phyloP scores from a whole-genome alignment of 2,113 vertebrate genomes.

The Rhynchomys soricoides region DNA sequence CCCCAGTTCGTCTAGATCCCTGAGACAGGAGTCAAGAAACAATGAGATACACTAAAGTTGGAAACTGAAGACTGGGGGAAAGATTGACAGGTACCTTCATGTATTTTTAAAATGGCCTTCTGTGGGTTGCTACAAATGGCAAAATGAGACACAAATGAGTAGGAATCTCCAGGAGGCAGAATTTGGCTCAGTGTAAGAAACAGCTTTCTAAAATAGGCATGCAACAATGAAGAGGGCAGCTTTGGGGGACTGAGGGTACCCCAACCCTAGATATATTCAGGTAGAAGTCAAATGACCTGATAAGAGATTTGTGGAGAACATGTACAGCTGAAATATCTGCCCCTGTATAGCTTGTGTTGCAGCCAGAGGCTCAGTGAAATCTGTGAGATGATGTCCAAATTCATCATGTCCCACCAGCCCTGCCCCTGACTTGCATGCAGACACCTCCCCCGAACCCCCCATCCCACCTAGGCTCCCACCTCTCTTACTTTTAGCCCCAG shows the following conservation, averaged over 20 bases:
- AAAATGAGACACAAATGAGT: slow-evolving; percentile 1
- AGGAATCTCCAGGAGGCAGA: slow-evolving; percentile 28
- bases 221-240: background rate
- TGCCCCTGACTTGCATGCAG: background rate
- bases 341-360: slow-evolving; percentile 10
- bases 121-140: slow-evolving; percentile 60
- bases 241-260: background rate
- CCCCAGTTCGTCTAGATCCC: background rate
- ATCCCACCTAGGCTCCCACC: background rate
- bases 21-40: slow-evolving; percentile 20
- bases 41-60: background rate
- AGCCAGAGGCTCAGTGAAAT: background rate
- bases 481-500: background rate
- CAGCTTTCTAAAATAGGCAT: slow-evolving; percentile 25
- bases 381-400: background rate
- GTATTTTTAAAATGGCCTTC: slow-evolving; percentile 62
- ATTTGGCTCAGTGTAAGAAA: slow-evolving; percentile 28
- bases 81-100: slow-evolving; percentile 39
- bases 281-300: slow-evolving; percentile 4
- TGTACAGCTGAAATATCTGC: background rate
- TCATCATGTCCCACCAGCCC: background rate
- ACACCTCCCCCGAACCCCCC: no score
- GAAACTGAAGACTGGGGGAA: slow-evolving; percentile 44
- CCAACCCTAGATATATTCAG: background rate
- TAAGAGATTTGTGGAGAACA: background rate